These are phyloP conservation scores for Phengaris arion DNA, from an alignment of 2,888 invertebrate genomes.

Conservation along the genomic window DNA sequence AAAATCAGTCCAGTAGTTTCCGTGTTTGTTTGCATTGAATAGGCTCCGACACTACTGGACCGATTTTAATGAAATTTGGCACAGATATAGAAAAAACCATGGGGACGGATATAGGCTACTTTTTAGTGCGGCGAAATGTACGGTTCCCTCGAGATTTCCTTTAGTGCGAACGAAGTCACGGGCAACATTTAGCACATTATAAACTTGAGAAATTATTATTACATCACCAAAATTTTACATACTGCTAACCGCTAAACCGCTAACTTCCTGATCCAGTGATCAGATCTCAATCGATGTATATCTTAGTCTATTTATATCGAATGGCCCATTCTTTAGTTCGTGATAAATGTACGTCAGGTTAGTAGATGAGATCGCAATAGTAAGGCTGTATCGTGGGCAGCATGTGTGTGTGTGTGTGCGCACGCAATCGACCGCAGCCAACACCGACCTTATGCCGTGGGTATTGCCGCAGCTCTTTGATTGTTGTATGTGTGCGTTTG, in stretches of 20 bases:
- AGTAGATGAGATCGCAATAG: background rate
- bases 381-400: background rate
- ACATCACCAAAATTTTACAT: background rate
- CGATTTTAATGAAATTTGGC: background rate
- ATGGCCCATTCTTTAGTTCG: background rate
- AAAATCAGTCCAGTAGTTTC: no score
- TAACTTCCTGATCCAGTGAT: background rate
- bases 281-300: slow-evolving; percentile 1
- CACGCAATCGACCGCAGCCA: slow-evolving; percentile 15
- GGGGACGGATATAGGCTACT: no score
- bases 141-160: no score
- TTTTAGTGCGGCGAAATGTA: no score
- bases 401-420: background rate
- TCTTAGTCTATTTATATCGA: slow-evolving; percentile 15
- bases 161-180: no score
- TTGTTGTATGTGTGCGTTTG: background rate
- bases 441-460: no score
- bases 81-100: no score
- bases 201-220: background rate
- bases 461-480: slow-evolving; percentile 16
- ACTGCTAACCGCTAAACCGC: background rate
- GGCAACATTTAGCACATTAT: no score
- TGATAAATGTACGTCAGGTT: background rate
- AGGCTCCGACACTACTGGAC: no score
- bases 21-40: no score